A percentile compares a stretch with the other conserved stretches of the same genome.
phyloP scores from a whole-genome alignment of 2,888 invertebrate genomes.

The Ochropacha duplaris region DNA sequence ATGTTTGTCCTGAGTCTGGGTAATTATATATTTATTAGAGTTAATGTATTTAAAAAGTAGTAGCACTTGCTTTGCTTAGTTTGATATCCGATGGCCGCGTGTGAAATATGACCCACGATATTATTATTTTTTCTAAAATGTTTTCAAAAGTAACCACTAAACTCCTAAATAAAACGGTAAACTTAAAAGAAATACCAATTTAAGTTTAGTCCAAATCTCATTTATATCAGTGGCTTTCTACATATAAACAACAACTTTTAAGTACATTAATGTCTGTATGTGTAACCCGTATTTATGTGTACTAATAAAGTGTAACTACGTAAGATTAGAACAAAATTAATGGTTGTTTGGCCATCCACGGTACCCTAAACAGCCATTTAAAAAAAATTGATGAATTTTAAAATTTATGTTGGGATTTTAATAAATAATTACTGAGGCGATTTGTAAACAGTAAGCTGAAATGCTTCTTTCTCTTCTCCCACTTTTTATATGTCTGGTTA shows the following conservation, averaged over 20 bases:
- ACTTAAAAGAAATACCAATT: conserved; percentile 7
- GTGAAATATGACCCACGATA: background rate
- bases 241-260: background rate
- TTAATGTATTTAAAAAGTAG: too few species aligned
- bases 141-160: background rate
- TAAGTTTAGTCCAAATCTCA: background rate
- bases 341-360: background rate
- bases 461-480: conserved; percentile 62
- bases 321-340: conserved; percentile 1
- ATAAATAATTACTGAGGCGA: conserved; percentile 69
- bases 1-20: too few species aligned
- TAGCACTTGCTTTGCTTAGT: too few species aligned
- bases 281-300: background rate
- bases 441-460: conserved; percentile 74
- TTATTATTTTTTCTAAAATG: background rate
- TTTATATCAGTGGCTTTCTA: background rate
- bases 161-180: background rate
- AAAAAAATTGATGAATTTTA: conserved; percentile 44
- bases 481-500: conserved; percentile 56
- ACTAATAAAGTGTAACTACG: background rate
- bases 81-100: too few species aligned
- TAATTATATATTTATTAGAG: too few species aligned
- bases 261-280: background rate
- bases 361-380: conserved; percentile 3
- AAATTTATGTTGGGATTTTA: conserved; percentile 75